A percentile compares a stretch with the other conserved stretches of the same genome.
Evolutionary conservation across 2,113 vertebrate genomes (phyloP).

Genomic region (Hyla sarda): DNA sequence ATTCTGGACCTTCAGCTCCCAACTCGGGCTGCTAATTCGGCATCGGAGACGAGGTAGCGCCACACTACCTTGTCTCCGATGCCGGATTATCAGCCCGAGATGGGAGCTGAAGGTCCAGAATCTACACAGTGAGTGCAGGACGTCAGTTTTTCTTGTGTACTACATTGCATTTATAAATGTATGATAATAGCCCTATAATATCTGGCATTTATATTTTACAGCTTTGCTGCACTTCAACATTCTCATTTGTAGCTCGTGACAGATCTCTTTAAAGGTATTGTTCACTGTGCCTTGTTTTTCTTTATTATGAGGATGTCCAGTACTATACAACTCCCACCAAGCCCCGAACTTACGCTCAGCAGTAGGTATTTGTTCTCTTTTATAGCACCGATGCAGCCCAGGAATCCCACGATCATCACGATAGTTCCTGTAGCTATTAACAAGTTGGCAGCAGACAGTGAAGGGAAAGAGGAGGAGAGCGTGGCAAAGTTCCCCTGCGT

Average conservation of each 20-base stretch:
- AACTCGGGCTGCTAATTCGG: too few relatives aligned
- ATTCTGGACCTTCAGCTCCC: too few relatives aligned
- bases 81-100: too few relatives aligned
- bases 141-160: too few relatives aligned
- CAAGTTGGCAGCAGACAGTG: slow-evolving; percentile 95
- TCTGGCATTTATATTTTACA: background rate
- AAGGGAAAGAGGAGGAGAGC: slow-evolving; percentile 92
- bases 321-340: background rate
- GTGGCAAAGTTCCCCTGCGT: slow-evolving; percentile 94
- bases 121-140: too few relatives aligned
- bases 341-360: slow-evolving; percentile 84
- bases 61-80: too few relatives aligned
- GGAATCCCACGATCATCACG: slow-evolving; percentile 96
- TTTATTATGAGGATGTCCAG: background rate
- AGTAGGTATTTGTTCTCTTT: slow-evolving; percentile 94
- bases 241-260: background rate
- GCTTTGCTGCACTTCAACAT: too few relatives aligned
- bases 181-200: background rate
- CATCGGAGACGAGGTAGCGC: too few relatives aligned
- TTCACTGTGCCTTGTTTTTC: background rate
- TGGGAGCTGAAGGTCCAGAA: too few relatives aligned
- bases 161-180: too few relatives aligned
- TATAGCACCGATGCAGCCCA: slow-evolving; percentile 95
- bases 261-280: too few relatives aligned
- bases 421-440: slow-evolving; percentile 90